Percentiles rank a stretch among this genome's conserved stretches.
phyloP scores from a whole-genome alignment of 2,113 vertebrate species.

The Oncorhynchus keta region DNA sequence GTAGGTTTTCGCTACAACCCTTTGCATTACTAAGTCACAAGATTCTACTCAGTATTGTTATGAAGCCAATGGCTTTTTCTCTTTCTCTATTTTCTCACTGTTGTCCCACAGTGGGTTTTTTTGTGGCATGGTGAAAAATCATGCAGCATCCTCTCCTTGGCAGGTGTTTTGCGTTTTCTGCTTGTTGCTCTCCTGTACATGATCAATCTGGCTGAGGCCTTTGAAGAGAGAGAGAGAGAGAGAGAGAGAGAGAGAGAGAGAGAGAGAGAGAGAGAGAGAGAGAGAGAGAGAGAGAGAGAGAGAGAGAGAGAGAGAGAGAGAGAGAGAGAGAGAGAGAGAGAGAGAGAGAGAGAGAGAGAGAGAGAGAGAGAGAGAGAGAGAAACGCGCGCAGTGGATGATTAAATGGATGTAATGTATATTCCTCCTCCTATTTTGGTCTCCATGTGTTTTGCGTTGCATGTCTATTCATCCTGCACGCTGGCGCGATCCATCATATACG shows the following conservation, averaged over 20 bases:
- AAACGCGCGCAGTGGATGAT: conserved; percentile 54
- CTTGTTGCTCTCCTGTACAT: conserved; percentile 48
- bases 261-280: background rate
- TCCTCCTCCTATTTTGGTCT: conserved; percentile 63
- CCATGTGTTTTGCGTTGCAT: conserved; percentile 68
- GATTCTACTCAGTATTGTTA: conserved; percentile 32
- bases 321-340: background rate
- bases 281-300: conserved; percentile 41
- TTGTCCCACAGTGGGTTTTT: conserved; percentile 26
- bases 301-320: background rate
- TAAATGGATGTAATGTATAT: conserved; percentile 79
- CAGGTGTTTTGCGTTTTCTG: conserved; percentile 60
- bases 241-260: background rate
- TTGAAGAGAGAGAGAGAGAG: conserved; percentile 49
- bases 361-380: too few relatives aligned
- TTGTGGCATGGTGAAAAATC: conserved; percentile 51
- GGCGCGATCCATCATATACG: conserved; percentile 66
- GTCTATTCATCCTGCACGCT: conserved; percentile 72
- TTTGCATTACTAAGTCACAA: background rate
- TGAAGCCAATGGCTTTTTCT: conserved; percentile 46
- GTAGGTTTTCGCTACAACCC: too few relatives aligned
- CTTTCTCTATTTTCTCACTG: conserved; percentile 35
- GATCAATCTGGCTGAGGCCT: conserved; percentile 64
- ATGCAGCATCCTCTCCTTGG: conserved; percentile 46
- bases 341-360: too few relatives aligned